Conservation (phyloP, 2,797 vertebrate genomes). For the Onychomys arenicola region DNA sequence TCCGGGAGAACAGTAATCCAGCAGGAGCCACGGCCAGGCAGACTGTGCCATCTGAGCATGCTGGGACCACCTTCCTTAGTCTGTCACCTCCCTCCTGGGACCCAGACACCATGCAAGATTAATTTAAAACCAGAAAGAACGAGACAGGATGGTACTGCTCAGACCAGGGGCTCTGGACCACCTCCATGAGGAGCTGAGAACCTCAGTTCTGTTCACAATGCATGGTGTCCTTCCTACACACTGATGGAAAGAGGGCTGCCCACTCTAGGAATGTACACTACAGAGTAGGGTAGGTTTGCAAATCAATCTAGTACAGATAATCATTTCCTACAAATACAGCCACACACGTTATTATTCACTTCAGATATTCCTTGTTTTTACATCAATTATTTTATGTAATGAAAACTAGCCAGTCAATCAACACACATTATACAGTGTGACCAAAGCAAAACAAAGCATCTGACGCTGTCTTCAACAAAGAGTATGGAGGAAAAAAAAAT, state of each 20-base stretch:
- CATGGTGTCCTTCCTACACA: slow-evolving; percentile 38
- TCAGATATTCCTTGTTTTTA: slow-evolving; percentile 14
- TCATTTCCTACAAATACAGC: slow-evolving; percentile 26
- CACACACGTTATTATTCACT: not conserved
- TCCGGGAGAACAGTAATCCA: slow-evolving; percentile 32
- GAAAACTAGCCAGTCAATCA: not conserved
- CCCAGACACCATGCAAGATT: slow-evolving; percentile 43
- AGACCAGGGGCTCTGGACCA: not conserved
- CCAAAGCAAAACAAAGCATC: not conserved
- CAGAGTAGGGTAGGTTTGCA: slow-evolving; percentile 13
- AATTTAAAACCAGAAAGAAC: not conserved
- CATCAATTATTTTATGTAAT: not conserved
- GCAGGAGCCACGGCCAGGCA: slow-evolving; percentile 20
- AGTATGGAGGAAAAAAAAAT: not conserved
- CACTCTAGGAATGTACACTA: slow-evolving; percentile 11
- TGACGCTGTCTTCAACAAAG: not conserved
- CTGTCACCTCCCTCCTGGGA: slow-evolving; percentile 47
- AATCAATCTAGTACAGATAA: slow-evolving; percentile 16
- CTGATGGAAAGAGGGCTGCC: slow-evolving; percentile 9
- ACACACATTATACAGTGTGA: not conserved
- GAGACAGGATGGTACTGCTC: not conserved
- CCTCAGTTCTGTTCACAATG: slow-evolving; percentile 55
- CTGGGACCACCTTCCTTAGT: slow-evolving; percentile 28
- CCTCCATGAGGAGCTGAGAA: slow-evolving; percentile 35
- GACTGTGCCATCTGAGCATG: slow-evolving; percentile 8